Conservation (phyloP, 2,888 invertebrate species). For the Linyphia triangularis region DNA sequence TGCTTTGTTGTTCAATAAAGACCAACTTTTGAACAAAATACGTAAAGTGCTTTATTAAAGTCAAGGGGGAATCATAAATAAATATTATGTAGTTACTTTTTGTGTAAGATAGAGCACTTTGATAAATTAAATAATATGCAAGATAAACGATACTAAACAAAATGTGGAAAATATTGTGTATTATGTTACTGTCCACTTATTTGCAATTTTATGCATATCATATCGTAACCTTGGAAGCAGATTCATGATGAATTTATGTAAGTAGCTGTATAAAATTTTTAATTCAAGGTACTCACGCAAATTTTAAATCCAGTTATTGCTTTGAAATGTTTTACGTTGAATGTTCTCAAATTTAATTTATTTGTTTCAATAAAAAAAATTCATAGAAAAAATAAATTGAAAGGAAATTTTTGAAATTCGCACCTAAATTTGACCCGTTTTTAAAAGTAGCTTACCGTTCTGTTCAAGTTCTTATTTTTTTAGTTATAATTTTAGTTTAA, state of each 20-base stretch:
- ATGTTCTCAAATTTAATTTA: background rate
- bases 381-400: background rate
- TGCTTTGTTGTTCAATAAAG: background rate
- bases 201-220: background rate
- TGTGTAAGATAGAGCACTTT: background rate
- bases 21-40: background rate
- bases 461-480: too few relatives aligned
- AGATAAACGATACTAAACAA: background rate
- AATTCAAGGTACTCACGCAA: background rate
- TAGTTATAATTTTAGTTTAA: too few relatives aligned
- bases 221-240: background rate
- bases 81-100: background rate
- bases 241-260: background rate
- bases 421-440: background rate
- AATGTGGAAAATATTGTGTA: background rate
- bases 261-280: background rate
- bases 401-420: background rate
- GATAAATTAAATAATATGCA: background rate
- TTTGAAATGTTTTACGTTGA: background rate
- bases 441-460: too few relatives aligned
- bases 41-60: background rate
- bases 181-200: background rate
- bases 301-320: background rate
- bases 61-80: background rate
- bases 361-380: background rate